phyloP scores from a whole-genome alignment of 2,797 vertebrate species.

The Anguilla obscura region DNA sequence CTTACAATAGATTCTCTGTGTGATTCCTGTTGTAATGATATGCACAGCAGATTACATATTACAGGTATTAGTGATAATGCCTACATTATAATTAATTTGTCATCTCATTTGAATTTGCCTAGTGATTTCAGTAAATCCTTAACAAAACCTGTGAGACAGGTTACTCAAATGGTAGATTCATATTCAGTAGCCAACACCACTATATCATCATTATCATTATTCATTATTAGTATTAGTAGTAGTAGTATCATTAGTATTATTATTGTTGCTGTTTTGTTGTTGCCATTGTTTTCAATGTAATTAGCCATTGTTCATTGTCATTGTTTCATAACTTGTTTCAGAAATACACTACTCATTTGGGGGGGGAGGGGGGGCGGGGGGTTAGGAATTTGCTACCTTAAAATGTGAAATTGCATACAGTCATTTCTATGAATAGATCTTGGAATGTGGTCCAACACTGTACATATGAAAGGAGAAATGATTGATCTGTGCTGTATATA shows the following conservation, averaged over 20 bases:
- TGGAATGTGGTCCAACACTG: neutral
- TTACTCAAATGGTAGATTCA: neutral
- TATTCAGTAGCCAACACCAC: neutral
- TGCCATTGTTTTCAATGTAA: neutral
- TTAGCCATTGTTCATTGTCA: neutral
- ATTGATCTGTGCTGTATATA: constrained; percentile 6
- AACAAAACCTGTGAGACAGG: neutral
- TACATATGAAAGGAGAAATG: neutral
- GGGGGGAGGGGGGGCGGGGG: no score
- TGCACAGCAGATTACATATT: neutral
- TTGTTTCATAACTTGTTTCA: neutral
- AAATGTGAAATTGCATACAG: neutral
- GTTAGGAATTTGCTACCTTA: neutral
- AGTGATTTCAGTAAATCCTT: neutral
- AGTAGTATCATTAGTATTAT: no score
- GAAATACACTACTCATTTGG: neutral
- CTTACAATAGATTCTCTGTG: neutral
- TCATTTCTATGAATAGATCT: neutral
- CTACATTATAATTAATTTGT: neutral
- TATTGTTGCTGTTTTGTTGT: neutral
- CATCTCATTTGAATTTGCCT: neutral
- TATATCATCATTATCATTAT: neutral
- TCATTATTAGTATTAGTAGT: no score
- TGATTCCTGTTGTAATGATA: neutral
- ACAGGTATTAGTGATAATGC: neutral